A percentile compares a stretch with the other conserved stretches of the same genome.
Evolutionary conservation across 1,140 invertebrate genomes (phyloP).

Genomic region (Pygmarrhopalites habei): DNA sequence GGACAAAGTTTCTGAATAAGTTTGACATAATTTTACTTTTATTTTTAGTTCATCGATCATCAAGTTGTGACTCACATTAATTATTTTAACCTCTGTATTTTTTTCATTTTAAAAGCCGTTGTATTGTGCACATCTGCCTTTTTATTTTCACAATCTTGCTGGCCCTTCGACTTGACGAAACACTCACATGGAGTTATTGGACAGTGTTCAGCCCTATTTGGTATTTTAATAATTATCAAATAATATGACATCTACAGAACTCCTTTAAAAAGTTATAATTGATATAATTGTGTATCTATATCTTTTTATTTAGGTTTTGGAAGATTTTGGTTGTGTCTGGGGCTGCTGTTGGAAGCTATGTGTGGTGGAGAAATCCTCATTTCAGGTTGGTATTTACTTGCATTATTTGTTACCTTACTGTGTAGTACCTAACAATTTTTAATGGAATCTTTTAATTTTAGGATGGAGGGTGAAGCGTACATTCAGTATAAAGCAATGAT

Average conservation of each 20-base stretch:
- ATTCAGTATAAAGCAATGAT: constrained; percentile 81
- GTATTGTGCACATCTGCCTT: constrained; percentile 86
- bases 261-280: constrained; percentile 48
- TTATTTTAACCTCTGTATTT: background rate
- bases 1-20: background rate
- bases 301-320: no score
- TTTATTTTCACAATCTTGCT: constrained; percentile 84
- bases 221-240: no score
- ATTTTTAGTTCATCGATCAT: background rate
- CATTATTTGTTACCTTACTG: constrained; percentile 4
- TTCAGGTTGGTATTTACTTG: constrained; percentile 57
- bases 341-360: constrained; percentile 78
- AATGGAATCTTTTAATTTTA: constrained; percentile 48
- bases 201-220: constrained; percentile 88
- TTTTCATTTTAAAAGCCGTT: constrained; percentile 67
- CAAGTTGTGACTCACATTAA: background rate
- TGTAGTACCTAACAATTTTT: constrained; percentile 18
- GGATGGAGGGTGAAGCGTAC: constrained; percentile 88
- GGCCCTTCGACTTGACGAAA: constrained; percentile 78
- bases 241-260: constrained; percentile 37
- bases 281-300: constrained; percentile 88
- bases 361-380: constrained; percentile 92
- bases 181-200: constrained; percentile 87
- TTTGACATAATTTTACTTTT: constrained; percentile 3
- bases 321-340: constrained; percentile 83